A percentile compares a stretch with the other conserved stretches of the same genome.
These are phyloP conservation scores for Lutraria lutraria DNA, from an alignment of 2,888 invertebrate species.

Conservation along the genomic window DNA sequence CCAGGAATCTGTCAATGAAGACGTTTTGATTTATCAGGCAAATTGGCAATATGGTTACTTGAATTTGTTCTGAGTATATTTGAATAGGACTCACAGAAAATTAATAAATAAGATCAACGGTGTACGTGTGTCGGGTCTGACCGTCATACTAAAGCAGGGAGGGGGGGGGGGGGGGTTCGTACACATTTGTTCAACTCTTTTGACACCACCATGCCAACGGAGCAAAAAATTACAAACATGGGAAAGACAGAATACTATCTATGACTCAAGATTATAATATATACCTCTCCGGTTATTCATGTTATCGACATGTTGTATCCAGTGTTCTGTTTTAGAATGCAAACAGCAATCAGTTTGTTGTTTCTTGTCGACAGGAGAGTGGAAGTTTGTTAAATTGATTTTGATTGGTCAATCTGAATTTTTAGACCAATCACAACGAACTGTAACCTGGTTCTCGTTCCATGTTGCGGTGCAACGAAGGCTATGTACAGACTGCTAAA, in stretches of 20 bases:
- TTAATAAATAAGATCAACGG: not conserved
- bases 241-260: not conserved
- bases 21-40: no score
- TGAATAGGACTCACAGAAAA: no score
- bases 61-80: no score
- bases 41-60: no score
- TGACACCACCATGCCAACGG: not conserved
- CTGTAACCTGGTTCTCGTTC: no score
- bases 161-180: not conserved
- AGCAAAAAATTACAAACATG: not conserved
- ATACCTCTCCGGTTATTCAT: not conserved
- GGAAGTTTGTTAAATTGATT: not conserved
- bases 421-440: not conserved
- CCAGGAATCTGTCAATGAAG: no score
- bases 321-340: not conserved
- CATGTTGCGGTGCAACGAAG: no score
- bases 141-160: not conserved
- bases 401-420: not conserved
- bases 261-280: not conserved
- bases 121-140: not conserved
- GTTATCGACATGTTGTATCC: not conserved
- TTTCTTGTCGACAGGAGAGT: conserved; percentile 8
- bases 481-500: no score
- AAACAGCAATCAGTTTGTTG: not conserved
- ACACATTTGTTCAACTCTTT: no score